These are phyloP conservation scores for Nesospiza acunhae DNA, from an alignment of 2,113 vertebrate genomes.

Conservation along the genomic window DNA sequence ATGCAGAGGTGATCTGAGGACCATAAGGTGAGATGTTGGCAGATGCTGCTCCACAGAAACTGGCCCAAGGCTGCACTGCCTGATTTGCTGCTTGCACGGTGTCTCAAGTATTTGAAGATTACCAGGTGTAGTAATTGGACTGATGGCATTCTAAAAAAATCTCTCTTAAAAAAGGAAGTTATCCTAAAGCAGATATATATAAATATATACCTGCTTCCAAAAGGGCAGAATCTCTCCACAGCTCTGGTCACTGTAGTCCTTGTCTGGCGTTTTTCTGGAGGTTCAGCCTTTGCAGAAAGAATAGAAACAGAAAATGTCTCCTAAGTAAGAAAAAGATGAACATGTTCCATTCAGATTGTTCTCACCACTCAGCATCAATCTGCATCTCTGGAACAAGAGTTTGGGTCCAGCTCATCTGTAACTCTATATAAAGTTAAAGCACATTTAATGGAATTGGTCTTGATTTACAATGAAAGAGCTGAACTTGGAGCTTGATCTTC, in stretches of 20 bases:
- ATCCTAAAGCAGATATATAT: neutral
- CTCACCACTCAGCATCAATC: neutral
- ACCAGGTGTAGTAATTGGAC: neutral
- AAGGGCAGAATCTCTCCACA: constrained; percentile 78
- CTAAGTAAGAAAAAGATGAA: constrained; percentile 29
- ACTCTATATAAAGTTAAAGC: neutral
- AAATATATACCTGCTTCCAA: constrained; percentile 82
- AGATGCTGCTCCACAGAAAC: neutral
- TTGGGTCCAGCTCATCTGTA: neutral
- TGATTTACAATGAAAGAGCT: neutral
- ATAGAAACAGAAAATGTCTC: neutral
- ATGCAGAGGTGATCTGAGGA: neutral
- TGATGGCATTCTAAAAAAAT: neutral
- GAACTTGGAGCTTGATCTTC: neutral
- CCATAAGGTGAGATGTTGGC: neutral
- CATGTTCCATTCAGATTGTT: neutral
- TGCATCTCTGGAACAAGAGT: neutral
- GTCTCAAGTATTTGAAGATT: neutral
- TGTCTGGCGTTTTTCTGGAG: constrained; percentile 41
- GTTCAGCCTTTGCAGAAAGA: constrained; percentile 17
- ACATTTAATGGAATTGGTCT: neutral
- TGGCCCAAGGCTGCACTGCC: neutral
- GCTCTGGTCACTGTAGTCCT: constrained; percentile 70
- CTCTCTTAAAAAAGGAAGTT: neutral
- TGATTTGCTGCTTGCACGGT: neutral